Conservation (phyloP, 2,113 vertebrate genomes). For the Cricetomys ansorgei region DNA sequence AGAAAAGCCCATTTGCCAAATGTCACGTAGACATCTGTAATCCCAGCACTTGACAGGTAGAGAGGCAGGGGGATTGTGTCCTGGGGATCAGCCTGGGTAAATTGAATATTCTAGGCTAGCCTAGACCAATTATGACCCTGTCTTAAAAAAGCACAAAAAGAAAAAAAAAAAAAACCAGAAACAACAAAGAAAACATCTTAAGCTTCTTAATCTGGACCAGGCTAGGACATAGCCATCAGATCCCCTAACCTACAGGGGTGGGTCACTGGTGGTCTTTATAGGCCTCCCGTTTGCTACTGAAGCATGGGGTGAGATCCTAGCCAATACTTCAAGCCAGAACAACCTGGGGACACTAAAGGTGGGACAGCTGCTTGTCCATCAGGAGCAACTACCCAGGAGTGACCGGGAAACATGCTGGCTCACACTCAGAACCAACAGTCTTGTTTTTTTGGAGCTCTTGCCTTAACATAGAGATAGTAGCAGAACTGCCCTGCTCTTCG, state of each 20-base stretch:
- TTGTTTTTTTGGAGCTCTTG: background rate
- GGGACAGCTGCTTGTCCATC: background rate
- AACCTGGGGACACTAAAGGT: background rate
- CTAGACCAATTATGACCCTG: background rate
- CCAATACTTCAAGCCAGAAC: background rate
- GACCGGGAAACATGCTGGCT: background rate
- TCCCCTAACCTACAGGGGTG: background rate
- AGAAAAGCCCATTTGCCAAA: background rate
- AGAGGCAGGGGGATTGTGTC: background rate
- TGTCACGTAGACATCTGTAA: too few relatives aligned
- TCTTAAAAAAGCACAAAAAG: background rate
- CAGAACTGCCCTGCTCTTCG: background rate
- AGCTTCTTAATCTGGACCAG: background rate
- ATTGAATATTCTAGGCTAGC: background rate
- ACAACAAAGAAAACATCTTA: background rate
- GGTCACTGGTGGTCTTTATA: background rate
- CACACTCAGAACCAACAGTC: background rate
- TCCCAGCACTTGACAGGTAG: background rate
- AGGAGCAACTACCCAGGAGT: background rate
- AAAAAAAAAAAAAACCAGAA: background rate
- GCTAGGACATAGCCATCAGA: background rate
- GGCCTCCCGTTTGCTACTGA: background rate
- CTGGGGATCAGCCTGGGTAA: background rate
- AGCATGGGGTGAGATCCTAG: background rate
- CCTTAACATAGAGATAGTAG: background rate